These are phyloP conservation scores for Cephus sareptanus DNA, from an alignment of 2,888 invertebrate species.

Conservation along the genomic window DNA sequence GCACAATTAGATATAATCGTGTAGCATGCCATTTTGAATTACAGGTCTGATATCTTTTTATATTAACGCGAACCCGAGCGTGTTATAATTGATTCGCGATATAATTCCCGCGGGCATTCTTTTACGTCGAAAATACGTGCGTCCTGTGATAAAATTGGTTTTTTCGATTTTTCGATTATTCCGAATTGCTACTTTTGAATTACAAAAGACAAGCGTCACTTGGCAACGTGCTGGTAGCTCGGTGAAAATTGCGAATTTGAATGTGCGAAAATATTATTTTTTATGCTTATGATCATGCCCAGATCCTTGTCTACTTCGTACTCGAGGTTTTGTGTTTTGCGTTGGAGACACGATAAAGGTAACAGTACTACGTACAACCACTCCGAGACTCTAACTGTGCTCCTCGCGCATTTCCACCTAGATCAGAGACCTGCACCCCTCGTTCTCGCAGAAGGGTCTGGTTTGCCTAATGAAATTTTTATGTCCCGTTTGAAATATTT, in stretches of 20 bases:
- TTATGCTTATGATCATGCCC: neutral
- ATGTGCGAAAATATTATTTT: neutral
- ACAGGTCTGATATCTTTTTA: neutral
- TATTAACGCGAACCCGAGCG: neutral
- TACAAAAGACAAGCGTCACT: neutral
- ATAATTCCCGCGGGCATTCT: neutral
- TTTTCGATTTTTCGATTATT: neutral
- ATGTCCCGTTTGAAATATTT: constrained; percentile 39
- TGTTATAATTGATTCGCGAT: neutral
- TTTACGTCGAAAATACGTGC: neutral
- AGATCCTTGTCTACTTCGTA: neutral
- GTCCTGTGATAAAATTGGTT: neutral
- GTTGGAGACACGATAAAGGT: neutral
- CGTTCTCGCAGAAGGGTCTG: constrained; percentile 36
- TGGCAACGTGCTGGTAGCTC: neutral
- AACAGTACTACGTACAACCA: neutral
- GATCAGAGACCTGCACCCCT: neutral
- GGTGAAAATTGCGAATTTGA: neutral
- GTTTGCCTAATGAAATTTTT: constrained; percentile 55
- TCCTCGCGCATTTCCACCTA: neutral
- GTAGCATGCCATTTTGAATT: neutral
- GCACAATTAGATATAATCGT: neutral
- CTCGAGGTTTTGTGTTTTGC: neutral
- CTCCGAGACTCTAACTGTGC: neutral
- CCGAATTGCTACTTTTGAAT: neutral